A percentile compares a stretch with the other conserved stretches of the same genome.
These are phyloP conservation scores for Lacanobia wlatinum DNA, from an alignment of 2,888 invertebrate species.

Conservation along the genomic window DNA sequence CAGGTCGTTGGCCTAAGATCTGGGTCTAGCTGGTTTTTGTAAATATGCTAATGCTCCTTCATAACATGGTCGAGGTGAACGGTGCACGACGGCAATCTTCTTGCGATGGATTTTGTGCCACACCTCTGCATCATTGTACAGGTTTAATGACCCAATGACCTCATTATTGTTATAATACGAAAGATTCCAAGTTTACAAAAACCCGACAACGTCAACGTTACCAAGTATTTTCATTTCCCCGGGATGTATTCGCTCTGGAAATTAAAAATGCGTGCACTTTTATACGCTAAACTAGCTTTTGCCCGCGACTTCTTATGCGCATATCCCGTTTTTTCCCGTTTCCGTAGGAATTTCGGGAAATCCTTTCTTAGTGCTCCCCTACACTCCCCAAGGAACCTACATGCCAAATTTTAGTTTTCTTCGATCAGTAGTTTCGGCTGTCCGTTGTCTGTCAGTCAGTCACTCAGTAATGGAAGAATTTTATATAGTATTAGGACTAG, in stretches of 20 bases:
- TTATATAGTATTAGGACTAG: too few species aligned
- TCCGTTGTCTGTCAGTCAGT: too few species aligned
- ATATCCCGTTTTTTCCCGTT: too few species aligned
- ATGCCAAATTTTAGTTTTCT: too few species aligned
- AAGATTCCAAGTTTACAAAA: conserved; percentile 1
- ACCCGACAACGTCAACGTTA: neutral
- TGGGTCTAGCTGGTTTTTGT: conserved; percentile 66
- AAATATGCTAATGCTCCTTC: conserved; percentile 71
- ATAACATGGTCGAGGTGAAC: conserved; percentile 68
- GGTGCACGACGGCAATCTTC: conserved; percentile 65
- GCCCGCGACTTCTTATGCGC: too few species aligned
- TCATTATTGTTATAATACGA: conserved; percentile 12
- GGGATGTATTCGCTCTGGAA: neutral
- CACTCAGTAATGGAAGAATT: too few species aligned
- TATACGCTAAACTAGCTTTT: too few species aligned
- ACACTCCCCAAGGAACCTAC: too few species aligned
- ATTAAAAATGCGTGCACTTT: neutral
- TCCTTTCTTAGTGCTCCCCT: too few species aligned
- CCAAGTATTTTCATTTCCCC: neutral
- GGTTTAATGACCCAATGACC: conserved; percentile 70
- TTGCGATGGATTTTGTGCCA: conserved; percentile 62
- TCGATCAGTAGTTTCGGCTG: too few species aligned
- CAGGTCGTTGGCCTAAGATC: conserved; percentile 67
- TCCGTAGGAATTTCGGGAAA: too few species aligned
- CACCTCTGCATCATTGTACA: conserved; percentile 64